phyloP scores from a whole-genome alignment of 1,140 invertebrate species.

The Rhizoglyphus robini region DNA sequence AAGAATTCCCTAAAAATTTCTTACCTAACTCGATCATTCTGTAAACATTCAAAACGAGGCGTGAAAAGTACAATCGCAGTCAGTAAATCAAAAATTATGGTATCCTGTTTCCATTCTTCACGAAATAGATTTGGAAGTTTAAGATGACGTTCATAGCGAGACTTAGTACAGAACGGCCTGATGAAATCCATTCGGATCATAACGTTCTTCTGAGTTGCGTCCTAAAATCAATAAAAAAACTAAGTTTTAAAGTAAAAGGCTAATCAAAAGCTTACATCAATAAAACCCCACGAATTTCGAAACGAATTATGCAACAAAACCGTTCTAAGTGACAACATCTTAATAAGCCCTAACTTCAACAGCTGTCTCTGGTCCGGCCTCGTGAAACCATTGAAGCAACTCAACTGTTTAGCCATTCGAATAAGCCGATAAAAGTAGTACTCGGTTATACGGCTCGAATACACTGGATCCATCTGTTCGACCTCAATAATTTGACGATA shows the following conservation, averaged over 20 bases:
- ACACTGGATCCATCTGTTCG: constrained; percentile 39
- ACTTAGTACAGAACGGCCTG: constrained; percentile 71
- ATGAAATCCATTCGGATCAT: constrained; percentile 56
- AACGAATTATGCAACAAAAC: constrained; percentile 73
- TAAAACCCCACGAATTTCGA: constrained; percentile 51
- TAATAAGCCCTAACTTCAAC: constrained; percentile 71
- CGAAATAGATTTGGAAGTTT: constrained; percentile 65
- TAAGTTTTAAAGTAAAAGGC: background rate
- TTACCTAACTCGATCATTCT: constrained; percentile 55
- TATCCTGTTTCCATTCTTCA: constrained; percentile 59
- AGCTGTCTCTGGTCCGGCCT: constrained; percentile 81
- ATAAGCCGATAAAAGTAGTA: constrained; percentile 74
- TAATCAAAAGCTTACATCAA: background rate
- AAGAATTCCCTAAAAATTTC: background rate
- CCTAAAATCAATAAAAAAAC: background rate
- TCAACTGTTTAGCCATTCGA: constrained; percentile 79
- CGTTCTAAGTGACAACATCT: constrained; percentile 79
- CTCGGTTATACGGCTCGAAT: constrained; percentile 75
- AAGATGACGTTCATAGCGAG: constrained; percentile 62
- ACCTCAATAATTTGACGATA: background rate
- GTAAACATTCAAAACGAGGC: constrained; percentile 59
- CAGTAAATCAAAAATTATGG: constrained; percentile 46
- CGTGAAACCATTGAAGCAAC: constrained; percentile 72
- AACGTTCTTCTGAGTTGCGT: background rate
- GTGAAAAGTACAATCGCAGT: constrained; percentile 77